Conservation (phyloP, 2,113 vertebrate species). For the Hucho hucho region DNA sequence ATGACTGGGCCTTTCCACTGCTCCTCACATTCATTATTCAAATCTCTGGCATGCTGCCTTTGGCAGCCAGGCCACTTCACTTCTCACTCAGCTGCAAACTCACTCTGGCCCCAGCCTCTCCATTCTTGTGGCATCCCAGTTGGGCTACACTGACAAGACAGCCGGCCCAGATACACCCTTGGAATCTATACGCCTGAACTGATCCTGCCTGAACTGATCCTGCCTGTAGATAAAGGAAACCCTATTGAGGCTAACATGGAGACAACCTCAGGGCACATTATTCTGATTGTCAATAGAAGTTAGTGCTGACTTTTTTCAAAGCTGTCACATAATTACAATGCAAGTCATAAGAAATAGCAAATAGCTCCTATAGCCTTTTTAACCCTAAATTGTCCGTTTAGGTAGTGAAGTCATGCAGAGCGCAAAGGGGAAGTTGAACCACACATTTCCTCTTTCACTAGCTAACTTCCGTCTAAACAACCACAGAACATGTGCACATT, state of each 20-base stretch:
- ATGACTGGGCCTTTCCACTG: not conserved
- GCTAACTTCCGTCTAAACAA: not conserved
- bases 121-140: slow-evolving; percentile 9
- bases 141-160: not conserved
- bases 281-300: too few relatives aligned
- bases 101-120: not conserved
- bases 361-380: too few relatives aligned
- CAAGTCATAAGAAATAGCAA: too few relatives aligned
- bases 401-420: slow-evolving; percentile 3
- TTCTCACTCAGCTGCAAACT: not conserved
- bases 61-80: slow-evolving; percentile 1
- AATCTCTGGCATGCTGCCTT: not conserved
- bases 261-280: not conserved
- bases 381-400: not conserved
- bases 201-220: not conserved
- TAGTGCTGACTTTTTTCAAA: not conserved
- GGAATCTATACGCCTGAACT: not conserved
- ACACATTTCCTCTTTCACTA: slow-evolving; percentile 54
- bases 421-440: slow-evolving; percentile 43
- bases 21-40: slow-evolving; percentile 19
- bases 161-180: not conserved
- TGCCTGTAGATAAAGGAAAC: slow-evolving; percentile 1
- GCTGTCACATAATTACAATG: not conserved
- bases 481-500: not conserved
- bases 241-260: slow-evolving; percentile 1